These are phyloP conservation scores for Nomada goodeniana DNA, from an alignment of 2,888 invertebrate genomes.

Conservation along the genomic window DNA sequence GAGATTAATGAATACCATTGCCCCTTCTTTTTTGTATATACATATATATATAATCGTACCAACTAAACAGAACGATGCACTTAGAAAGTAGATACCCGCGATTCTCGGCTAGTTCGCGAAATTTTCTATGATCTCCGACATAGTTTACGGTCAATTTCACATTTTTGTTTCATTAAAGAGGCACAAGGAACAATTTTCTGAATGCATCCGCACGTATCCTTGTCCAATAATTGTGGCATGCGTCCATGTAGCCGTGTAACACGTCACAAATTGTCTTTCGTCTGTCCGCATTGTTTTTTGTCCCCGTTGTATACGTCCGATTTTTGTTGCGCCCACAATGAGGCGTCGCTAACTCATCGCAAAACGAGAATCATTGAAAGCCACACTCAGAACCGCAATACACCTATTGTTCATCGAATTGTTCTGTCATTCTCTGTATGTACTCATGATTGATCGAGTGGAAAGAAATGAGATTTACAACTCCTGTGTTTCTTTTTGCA, in stretches of 20 bases:
- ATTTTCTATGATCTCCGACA: too few species aligned
- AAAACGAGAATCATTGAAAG: conserved; percentile 22
- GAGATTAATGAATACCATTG: conserved; percentile 61
- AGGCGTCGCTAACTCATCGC: conserved; percentile 28
- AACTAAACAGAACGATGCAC: conserved; percentile 65
- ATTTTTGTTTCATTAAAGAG: conserved; percentile 16
- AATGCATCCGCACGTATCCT: conserved; percentile 75
- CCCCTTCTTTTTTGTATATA: conserved; percentile 15
- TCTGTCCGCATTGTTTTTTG: conserved; percentile 57
- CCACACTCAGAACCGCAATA: conserved; percentile 29
- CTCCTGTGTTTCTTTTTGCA: conserved; percentile 85
- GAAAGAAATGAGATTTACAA: conserved; percentile 58
- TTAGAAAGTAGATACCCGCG: conserved; percentile 58
- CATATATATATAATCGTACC: conserved; percentile 24
- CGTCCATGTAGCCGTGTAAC: conserved; percentile 71
- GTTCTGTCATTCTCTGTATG: conserved; percentile 5
- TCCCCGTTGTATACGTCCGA: conserved; percentile 28
- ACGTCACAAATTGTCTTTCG: conserved; percentile 46
- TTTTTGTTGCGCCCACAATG: conserved; percentile 29
- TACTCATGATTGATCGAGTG: conserved; percentile 23
- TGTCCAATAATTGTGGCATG: conserved; percentile 76
- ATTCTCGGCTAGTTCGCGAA: conserved; percentile 22
- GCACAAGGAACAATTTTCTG: conserved; percentile 63
- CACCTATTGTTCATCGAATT: conserved; percentile 27
- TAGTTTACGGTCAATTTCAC: neutral